phyloP scores from a whole-genome alignment of 2,888 invertebrate genomes.

The Lamellibrachia columna region DNA sequence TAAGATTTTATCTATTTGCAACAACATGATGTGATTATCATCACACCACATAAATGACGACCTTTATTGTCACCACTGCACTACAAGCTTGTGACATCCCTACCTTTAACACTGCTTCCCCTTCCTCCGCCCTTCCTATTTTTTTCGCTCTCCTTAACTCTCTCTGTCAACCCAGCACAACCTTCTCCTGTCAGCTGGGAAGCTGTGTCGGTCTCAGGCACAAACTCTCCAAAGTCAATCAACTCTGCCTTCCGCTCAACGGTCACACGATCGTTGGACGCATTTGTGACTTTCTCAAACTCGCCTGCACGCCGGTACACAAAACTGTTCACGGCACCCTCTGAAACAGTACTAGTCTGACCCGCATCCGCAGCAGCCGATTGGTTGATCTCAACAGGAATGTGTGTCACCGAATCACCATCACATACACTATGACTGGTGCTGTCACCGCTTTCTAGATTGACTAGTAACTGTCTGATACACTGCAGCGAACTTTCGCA shows the following conservation, averaged over 20 bases:
- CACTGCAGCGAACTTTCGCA: constrained; percentile 83
- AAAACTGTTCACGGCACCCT: background rate
- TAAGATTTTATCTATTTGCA: too few species aligned
- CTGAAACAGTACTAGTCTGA: background rate
- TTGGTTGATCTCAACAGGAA: background rate
- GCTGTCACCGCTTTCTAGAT: background rate
- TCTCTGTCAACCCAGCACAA: background rate
- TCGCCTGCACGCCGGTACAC: constrained; percentile 27
- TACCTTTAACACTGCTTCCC: background rate
- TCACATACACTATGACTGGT: background rate
- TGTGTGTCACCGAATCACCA: background rate
- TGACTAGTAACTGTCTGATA: constrained; percentile 71
- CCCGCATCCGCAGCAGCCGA: background rate
- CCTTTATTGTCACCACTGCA: background rate
- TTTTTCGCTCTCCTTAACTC: background rate
- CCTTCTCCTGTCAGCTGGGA: background rate
- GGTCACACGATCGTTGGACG: constrained; percentile 48
- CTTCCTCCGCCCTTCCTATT: background rate
- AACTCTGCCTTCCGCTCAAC: constrained; percentile 52
- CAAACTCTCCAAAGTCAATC: constrained; percentile 45
- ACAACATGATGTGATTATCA: too few species aligned
- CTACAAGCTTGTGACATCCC: background rate
- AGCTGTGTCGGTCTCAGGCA: constrained; percentile 13
- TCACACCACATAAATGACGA: too few species aligned
- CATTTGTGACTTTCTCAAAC: constrained; percentile 41